These are phyloP conservation scores for Pristionchus fissidentatus DNA, from an alignment of 2,888 invertebrate species.

Conservation along the genomic window DNA sequence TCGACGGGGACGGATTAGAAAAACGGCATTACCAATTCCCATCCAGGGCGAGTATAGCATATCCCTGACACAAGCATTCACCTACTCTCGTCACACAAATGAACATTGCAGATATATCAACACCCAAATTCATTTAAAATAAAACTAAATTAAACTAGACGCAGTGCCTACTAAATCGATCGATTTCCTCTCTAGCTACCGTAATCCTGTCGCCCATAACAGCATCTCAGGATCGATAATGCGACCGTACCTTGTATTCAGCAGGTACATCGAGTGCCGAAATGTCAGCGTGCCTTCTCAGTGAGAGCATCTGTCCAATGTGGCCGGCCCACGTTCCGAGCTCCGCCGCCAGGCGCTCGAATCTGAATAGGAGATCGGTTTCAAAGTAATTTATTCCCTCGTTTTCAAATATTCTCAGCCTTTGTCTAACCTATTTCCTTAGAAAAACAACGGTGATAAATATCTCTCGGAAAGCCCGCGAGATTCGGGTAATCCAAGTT, in stretches of 20 bases:
- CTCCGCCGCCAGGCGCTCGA: constrained; percentile 76
- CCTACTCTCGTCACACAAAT: background rate
- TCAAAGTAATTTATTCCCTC: background rate
- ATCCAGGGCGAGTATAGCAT: too few relatives aligned
- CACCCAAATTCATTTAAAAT: too few relatives aligned
- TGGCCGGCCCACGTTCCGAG: constrained; percentile 84
- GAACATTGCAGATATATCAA: background rate
- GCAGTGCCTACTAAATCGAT: background rate
- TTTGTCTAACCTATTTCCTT: too few relatives aligned
- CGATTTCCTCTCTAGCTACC: background rate
- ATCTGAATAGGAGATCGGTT: background rate
- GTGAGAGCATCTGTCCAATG: constrained; percentile 83
- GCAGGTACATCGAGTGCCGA: constrained; percentile 86
- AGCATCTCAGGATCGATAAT: too few relatives aligned
- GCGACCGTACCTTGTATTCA: constrained; percentile 79
- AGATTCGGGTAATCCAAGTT: too few relatives aligned
- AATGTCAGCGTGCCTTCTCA: constrained; percentile 85
- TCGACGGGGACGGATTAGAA: too few relatives aligned
- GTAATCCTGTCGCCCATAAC: too few relatives aligned
- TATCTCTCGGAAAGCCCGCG: too few relatives aligned
- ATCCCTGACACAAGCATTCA: background rate
- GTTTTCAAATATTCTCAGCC: background rate
- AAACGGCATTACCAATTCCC: too few relatives aligned
- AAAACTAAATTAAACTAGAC: too few relatives aligned
- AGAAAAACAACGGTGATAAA: too few relatives aligned